A percentile compares a stretch with the other conserved stretches of the same genome.
Evolutionary conservation across 2,888 invertebrate species (phyloP).

Genomic region (Scelioninae gen. 2): DNA sequence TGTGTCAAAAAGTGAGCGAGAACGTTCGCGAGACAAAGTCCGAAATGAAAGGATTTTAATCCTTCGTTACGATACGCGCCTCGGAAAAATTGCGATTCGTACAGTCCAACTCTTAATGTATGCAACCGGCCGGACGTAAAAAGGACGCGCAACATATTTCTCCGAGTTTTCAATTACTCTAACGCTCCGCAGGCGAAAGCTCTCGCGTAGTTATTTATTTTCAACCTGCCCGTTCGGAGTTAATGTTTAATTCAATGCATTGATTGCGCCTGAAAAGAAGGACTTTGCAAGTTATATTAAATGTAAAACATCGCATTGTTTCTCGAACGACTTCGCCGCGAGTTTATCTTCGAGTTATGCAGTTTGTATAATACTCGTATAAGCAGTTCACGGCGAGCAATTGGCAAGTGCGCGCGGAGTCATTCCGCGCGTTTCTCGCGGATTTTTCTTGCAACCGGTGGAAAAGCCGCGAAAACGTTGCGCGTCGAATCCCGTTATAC

Average conservation of each 20-base stretch:
- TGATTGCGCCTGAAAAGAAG: slow-evolving; percentile 49
- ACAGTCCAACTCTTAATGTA: slow-evolving; percentile 13
- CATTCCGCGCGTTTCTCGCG: slow-evolving; percentile 23
- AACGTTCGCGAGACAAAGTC: background rate
- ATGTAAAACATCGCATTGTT: slow-evolving; percentile 56
- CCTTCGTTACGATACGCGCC: slow-evolving; percentile 28
- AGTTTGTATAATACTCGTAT: slow-evolving; percentile 46
- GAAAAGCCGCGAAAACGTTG: slow-evolving; percentile 17
- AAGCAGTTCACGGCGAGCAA: slow-evolving; percentile 42
- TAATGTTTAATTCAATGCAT: slow-evolving; percentile 59
- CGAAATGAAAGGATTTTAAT: slow-evolving; percentile 14
- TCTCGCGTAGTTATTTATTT: slow-evolving; percentile 48
- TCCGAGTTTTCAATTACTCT: slow-evolving; percentile 45
- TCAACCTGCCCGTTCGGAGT: slow-evolving; percentile 40
- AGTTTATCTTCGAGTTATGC: slow-evolving; percentile 44
- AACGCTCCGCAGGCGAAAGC: slow-evolving; percentile 22
- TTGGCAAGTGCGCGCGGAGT: slow-evolving; percentile 20
- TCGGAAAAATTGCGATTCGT: slow-evolving; percentile 23
- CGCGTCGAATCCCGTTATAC: slow-evolving; percentile 47
- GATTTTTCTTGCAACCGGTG: slow-evolving; percentile 20
- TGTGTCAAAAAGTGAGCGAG: too few species aligned
- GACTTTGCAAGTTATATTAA: slow-evolving; percentile 55
- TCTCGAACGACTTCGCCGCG: slow-evolving; percentile 39
- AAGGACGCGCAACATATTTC: slow-evolving; percentile 42
- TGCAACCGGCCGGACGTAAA: slow-evolving; percentile 34